A percentile compares a stretch with the other conserved stretches of the same genome.
phyloP scores from a whole-genome alignment of 2,888 invertebrate species.

The Zaprionus obscuricornis region DNA sequence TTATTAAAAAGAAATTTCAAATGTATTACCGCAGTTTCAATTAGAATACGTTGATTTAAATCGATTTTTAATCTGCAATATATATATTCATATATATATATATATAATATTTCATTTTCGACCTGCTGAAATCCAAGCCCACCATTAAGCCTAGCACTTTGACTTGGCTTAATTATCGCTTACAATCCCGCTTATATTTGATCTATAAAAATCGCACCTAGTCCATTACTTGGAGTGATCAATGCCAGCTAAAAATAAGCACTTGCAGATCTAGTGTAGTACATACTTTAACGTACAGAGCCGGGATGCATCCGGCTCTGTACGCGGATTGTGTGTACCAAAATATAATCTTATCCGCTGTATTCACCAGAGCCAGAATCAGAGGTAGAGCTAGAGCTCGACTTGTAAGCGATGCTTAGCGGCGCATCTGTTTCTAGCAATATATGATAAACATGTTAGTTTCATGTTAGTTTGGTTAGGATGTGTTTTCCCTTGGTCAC shows the following conservation, averaged over 20 bases:
- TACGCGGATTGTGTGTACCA: slow-evolving; percentile 31
- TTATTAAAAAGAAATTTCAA: no score
- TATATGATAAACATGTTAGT: slow-evolving; percentile 33
- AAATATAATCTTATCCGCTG: slow-evolving; percentile 45
- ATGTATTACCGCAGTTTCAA: no score
- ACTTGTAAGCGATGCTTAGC: no score
- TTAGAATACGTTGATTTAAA: no score
- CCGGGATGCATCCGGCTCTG: slow-evolving; percentile 51
- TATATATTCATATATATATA: no score
- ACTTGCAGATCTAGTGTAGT: background rate
- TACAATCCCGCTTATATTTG: slow-evolving; percentile 11
- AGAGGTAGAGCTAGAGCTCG: background rate
- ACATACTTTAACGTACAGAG: slow-evolving; percentile 29
- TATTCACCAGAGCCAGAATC: slow-evolving; percentile 10
- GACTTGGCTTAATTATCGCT: slow-evolving; percentile 3
- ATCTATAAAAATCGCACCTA: slow-evolving; percentile 61
- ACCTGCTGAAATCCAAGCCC: slow-evolving; percentile 20
- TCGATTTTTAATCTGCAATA: no score
- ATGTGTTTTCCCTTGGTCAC: slow-evolving; percentile 51
- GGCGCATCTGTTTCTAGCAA: slow-evolving; percentile 36
- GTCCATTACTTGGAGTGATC: slow-evolving; percentile 51
- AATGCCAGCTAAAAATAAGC: slow-evolving; percentile 16
- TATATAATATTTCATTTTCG: no score
- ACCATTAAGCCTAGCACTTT: slow-evolving; percentile 11
- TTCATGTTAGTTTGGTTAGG: slow-evolving; percentile 43